A percentile compares a stretch with the other conserved stretches of the same genome.
Evolutionary conservation across 2,113 vertebrate genomes (phyloP).

Genomic region (Rhynchomys soricoides): DNA sequence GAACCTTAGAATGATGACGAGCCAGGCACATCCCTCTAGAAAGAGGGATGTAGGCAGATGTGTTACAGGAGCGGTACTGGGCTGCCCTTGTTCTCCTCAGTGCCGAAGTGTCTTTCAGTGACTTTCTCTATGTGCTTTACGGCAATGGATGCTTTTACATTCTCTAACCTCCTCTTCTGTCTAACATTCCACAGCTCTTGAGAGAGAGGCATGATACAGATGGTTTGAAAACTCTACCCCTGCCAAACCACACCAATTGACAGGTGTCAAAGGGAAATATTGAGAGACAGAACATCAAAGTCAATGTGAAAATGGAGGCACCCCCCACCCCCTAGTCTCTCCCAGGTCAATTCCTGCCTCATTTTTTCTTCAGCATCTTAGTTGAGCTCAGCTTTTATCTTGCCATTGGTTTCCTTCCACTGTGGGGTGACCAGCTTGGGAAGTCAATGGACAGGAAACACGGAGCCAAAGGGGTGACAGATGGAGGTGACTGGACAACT

Average conservation of each 20-base stretch:
- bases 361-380: neutral
- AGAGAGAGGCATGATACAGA: neutral
- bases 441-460: neutral
- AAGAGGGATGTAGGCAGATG: neutral
- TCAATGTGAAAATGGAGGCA: neutral
- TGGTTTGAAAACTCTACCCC: neutral
- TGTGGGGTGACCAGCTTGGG: neutral
- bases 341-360: neutral
- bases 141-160: conserved; percentile 6
- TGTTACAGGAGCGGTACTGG: neutral
- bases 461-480: neutral
- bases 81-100: neutral
- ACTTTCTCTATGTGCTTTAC: conserved; percentile 13
- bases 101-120: neutral
- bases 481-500: neutral
- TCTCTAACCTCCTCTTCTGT: conserved; percentile 5
- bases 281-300: conserved; percentile 1
- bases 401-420: neutral
- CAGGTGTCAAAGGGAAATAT: conserved; percentile 19
- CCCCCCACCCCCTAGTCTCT: neutral
- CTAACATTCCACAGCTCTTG: conserved; percentile 7
- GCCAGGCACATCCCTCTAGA: neutral
- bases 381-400: neutral
- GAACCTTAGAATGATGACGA: neutral
- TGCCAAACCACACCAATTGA: conserved; percentile 4